Base-by-base conservation (phyloP, 2,888 invertebrate species). In the Rhamnusium bicolor region DNA sequence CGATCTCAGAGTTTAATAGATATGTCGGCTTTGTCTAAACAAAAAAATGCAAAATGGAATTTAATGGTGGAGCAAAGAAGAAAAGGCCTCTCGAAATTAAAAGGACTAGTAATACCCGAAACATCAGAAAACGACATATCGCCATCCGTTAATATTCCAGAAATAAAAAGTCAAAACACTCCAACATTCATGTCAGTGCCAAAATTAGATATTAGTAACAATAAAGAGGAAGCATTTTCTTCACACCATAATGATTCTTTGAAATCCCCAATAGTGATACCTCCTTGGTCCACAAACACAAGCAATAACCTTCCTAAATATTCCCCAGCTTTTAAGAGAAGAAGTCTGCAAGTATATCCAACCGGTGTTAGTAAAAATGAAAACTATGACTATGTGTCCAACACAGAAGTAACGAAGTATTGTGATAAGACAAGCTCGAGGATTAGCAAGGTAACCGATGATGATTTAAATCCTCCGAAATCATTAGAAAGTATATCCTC, bases 31-130 rank as follows among this genome's bases (percentile, higher is more conserved):
- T 78, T 81, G 47, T 80, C 82, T 10, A 82, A 84, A 66, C 82
- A 82, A 63, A 83, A 83, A 69, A 82, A 80, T 53, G 89, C 89
- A 74, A 89, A 94, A 74, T 90, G 95, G 83, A 94, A 93, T 82
- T 92, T 93, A 80, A 88, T 96, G 79, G 91, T 95, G 80, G 96
- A 96, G 87, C 95, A 96, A 85, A 91, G 96, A 69, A 92, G 94
- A 79, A 94, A 93, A 84, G 94, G 94, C 18, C 92, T 96, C 88
- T 95, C 95, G 1, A 96, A 96, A 87, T 88, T 97, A 72, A 91
- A 96, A 83, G 96, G 96, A n/a, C 89, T 97, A 81, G 94, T 96
- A 32, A 97, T 97, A 85, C 96, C 96, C 3, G 96, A 96, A 82
- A 90, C 91, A 12, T 87, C 90, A 21, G 89, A 91, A 78, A 79